Base-by-base conservation (phyloP, 2,888 invertebrate genomes). In the Cyclophora punctaria region DNA sequence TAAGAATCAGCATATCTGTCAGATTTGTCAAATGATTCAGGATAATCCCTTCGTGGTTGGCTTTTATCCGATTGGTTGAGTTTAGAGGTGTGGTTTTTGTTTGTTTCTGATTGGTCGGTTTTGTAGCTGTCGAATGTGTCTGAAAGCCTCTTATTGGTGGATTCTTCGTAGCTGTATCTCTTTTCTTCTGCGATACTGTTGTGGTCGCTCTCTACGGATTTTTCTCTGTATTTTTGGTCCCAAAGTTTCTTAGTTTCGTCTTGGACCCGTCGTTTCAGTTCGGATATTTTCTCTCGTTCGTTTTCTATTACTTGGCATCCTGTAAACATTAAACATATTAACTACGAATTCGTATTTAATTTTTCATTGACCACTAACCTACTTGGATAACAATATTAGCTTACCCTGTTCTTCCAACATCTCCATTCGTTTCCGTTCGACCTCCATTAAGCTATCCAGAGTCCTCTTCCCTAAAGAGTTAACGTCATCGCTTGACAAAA, bases 261-360 rank as follows among this genome's bases (percentile, higher is more conserved):
- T 69, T 97, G 96, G 0, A 95, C 96, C 46, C 95, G 90, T 61
- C 95, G 92, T 71, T 97, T 96, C 50, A 97, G 80, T 68, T 96
- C 96, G 54, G 93, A 92, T 62, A 97, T 95, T 66, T 97, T 92
- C 63, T 96, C 93, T 42, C 96, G 90, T 79, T 97, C 97, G 73
- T 97, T 95, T 73, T 97, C 96, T 67, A 97, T 96, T 57, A 97
- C 95, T 89, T 95, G 94, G 64, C 95, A 95, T 55, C 97, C 97
- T 97, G 72, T 33, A 6, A 5, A 20, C 20, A 34, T 34, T 44
- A 43, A 42, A 33, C 37, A 48, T 34, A 37, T 35, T 7, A 37
- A 20, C 20, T 20, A 20, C 20, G 20, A 20, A 20, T 20, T 20
- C 20, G 20, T 20, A 45, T 37, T 37, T 40, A 33, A 41, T 40